These are phyloP conservation scores for Zonitis immaculata DNA, from an alignment of 2,888 invertebrate species.

Conservation along the genomic window DNA sequence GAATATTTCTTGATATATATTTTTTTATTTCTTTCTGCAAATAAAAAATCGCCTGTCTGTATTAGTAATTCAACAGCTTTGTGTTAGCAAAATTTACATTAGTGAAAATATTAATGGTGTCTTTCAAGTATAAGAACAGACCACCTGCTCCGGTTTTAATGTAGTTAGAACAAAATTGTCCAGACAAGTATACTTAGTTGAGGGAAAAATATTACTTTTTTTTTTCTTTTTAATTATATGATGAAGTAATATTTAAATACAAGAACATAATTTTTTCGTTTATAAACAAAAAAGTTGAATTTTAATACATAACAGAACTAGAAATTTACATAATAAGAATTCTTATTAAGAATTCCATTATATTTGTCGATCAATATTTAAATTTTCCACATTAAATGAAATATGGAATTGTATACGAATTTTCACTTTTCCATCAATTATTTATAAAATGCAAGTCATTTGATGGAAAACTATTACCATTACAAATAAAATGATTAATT, in stretches of 20 bases:
- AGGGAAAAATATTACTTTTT: neutral
- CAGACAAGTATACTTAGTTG: neutral
- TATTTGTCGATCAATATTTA: neutral
- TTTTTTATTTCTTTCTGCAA: no score
- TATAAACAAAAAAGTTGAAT: no score
- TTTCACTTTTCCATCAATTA: neutral
- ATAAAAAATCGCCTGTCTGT: no score
- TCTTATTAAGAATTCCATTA: neutral
- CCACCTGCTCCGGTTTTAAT: neutral
- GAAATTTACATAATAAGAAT: neutral
- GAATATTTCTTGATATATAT: no score
- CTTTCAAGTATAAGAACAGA: constrained; percentile 1
- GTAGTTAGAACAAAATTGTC: neutral
- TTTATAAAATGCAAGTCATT: neutral
- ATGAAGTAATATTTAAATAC: no score
- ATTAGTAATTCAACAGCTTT: neutral
- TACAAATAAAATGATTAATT: no score
- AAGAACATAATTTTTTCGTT: no score
- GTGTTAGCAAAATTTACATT: neutral
- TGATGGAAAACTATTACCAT: neutral
- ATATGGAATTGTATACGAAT: neutral
- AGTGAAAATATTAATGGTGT: constrained; percentile 4
- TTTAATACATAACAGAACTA: neutral
- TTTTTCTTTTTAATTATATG: no score
- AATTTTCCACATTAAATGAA: neutral